Conservation (phyloP, 2,888 invertebrate genomes). For the Auanema freiburgensis region DNA sequence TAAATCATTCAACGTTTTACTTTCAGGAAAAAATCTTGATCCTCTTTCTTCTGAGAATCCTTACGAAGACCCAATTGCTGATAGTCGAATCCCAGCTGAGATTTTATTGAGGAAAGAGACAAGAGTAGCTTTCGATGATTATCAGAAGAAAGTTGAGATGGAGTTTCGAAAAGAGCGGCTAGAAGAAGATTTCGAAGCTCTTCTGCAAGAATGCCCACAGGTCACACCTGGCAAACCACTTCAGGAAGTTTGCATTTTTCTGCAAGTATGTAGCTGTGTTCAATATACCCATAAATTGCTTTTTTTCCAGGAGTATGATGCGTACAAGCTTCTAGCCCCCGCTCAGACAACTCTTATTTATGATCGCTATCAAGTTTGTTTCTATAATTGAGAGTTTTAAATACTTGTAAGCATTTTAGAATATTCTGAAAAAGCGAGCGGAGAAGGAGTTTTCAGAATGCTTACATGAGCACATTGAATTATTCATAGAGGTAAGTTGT, state of each 20-base stretch:
- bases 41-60: constrained; percentile 17
- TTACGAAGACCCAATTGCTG: constrained; percentile 15
- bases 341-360: constrained; percentile 40
- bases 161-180: constrained; percentile 27
- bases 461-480: constrained; percentile 44
- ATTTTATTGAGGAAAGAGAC: constrained; percentile 32
- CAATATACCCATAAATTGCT: neutral
- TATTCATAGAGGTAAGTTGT: constrained; percentile 32
- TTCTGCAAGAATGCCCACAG: constrained; percentile 31
- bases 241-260: constrained; percentile 27
- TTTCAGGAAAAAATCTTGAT: constrained; percentile 21
- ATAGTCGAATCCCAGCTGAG: constrained; percentile 35
- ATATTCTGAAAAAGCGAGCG: constrained; percentile 35
- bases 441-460: constrained; percentile 46
- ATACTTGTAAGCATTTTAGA: constrained; percentile 25
- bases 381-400: constrained; percentile 9
- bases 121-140: constrained; percentile 24
- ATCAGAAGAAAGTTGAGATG: constrained; percentile 20
- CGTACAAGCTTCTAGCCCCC: constrained; percentile 38
- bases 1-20: neutral
- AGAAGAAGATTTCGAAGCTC: constrained; percentile 37
- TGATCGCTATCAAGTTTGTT: constrained; percentile 39
- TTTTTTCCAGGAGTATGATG: constrained; percentile 24
- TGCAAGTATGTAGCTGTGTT: constrained; percentile 13
- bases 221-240: constrained; percentile 40